Evolutionary conservation across 1,140 invertebrate genomes (phyloP).

Genomic region (Eufriesea mexicana): DNA sequence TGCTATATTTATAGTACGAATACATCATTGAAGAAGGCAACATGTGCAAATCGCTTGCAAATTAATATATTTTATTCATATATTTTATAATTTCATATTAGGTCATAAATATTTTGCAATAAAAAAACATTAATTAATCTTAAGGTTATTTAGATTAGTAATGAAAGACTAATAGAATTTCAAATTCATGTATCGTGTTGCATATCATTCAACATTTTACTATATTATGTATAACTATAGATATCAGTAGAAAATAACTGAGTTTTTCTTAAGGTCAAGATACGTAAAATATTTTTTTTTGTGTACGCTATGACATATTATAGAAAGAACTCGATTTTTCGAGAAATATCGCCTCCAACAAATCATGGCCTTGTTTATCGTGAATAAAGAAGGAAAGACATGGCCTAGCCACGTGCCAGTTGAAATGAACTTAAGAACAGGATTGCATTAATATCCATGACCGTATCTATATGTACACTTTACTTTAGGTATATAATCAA

Average conservation of each 20-base stretch:
- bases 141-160: not conserved
- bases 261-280: not conserved
- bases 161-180: not conserved
- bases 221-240: no score
- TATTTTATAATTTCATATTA: not conserved
- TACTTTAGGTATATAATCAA: not conserved
- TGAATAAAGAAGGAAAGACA: constrained; percentile 14
- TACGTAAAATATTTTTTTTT: not conserved
- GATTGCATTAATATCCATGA: not conserved
- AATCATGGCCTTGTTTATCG: not conserved
- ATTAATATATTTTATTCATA: not conserved
- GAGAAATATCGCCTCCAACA: constrained; percentile 11
- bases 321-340: not conserved
- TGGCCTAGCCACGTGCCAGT: not conserved
- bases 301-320: not conserved
- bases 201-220: not conserved
- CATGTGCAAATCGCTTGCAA: not conserved
- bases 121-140: not conserved
- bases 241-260: not conserved
- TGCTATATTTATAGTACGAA: not conserved
- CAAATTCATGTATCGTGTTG: not conserved
- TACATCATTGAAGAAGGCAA: not conserved
- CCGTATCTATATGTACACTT: not conserved
- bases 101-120: not conserved
- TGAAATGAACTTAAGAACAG: not conserved